A percentile compares a stretch with the other conserved stretches of the same genome.
These are phyloP conservation scores for Chaitophorus viminalis DNA, from an alignment of 2,888 invertebrate genomes.

Conservation along the genomic window DNA sequence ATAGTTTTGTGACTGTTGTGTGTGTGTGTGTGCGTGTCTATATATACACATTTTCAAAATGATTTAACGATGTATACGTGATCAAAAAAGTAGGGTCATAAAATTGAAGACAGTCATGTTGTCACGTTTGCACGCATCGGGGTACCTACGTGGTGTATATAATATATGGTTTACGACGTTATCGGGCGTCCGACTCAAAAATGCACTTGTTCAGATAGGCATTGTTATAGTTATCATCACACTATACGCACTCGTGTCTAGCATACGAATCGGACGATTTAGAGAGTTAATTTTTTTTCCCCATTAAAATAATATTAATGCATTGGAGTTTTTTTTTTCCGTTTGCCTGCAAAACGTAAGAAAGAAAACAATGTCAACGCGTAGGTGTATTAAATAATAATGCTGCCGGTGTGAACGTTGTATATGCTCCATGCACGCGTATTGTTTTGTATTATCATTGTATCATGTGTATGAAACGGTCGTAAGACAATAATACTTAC, in stretches of 20 bases:
- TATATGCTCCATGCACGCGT: too few relatives aligned
- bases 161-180: neutral
- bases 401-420: too few relatives aligned
- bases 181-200: neutral
- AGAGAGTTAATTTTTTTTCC: neutral
- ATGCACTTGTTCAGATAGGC: slow-evolving; percentile 2
- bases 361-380: neutral
- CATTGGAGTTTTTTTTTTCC: neutral
- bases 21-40: neutral
- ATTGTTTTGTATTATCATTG: too few relatives aligned
- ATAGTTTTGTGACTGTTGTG: neutral
- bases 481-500: neutral
- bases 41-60: neutral
- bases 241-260: neutral
- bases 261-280: neutral
- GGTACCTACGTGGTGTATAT: too few relatives aligned
- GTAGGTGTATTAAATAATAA: too few relatives aligned
- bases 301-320: neutral
- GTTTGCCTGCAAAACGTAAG: neutral
- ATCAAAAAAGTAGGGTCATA: neutral
- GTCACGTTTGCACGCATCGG: neutral
- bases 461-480: neutral
- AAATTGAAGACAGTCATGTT: neutral
- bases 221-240: neutral
- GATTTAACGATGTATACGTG: neutral